A percentile compares a stretch with the other conserved stretches of the same genome.
Conservation (phyloP, 2,113 vertebrate species). For the Chiloscyllium plagiosum region DNA sequence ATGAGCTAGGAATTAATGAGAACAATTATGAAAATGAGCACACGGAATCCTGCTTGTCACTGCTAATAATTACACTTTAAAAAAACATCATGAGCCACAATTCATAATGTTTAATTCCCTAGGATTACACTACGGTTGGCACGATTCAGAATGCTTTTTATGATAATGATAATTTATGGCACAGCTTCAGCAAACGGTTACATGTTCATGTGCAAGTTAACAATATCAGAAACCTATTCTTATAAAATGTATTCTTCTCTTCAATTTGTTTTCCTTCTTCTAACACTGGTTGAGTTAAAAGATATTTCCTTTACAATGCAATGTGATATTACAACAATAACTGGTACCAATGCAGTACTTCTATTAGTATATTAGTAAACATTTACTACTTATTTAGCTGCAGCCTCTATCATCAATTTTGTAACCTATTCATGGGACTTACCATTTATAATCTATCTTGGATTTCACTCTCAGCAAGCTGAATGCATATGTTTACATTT, state of each 20-base stretch:
- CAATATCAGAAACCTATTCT: background rate
- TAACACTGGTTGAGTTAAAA: background rate
- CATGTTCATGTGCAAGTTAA: background rate
- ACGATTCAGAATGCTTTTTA: background rate
- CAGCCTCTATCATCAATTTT: background rate
- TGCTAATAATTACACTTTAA: background rate
- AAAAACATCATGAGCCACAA: background rate
- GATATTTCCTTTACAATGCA: background rate
- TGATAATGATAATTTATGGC: background rate
- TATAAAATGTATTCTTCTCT: background rate
- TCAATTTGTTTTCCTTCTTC: background rate
- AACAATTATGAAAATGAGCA: constrained; percentile 1
- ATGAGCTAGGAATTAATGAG: background rate
- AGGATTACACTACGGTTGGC: background rate
- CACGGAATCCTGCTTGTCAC: background rate
- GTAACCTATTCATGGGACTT: background rate
- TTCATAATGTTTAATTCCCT: background rate
- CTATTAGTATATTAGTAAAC: background rate
- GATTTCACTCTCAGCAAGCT: background rate
- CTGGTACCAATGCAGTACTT: background rate
- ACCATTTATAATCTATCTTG: background rate
- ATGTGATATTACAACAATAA: background rate
- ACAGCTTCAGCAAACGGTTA: background rate
- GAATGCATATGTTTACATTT: background rate
- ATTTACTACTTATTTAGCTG: background rate